These are phyloP conservation scores for Amphibalanus amphitrite DNA, from an alignment of 1,140 invertebrate genomes.

Conservation along the genomic window DNA sequence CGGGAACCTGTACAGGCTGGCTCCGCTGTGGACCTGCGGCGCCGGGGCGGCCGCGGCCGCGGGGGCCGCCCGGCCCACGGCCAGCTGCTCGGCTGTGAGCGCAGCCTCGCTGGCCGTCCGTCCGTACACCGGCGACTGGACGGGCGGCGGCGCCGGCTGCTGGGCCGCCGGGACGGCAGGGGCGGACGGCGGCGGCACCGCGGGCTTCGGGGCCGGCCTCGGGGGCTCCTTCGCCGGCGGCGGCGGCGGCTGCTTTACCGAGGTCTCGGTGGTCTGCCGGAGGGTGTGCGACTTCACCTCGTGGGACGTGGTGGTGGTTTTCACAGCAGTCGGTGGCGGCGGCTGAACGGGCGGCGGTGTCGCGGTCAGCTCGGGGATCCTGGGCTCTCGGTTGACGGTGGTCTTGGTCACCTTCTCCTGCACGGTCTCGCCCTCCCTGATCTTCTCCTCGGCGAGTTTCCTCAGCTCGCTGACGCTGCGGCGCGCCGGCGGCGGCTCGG, in stretches of 20 bases:
- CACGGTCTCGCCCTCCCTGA: neutral
- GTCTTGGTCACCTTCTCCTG: neutral
- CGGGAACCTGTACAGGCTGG: neutral
- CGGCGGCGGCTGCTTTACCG: neutral
- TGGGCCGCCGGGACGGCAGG: neutral
- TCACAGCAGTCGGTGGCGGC: neutral
- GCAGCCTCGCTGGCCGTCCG: neutral
- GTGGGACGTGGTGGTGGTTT: neutral
- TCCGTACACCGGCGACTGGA: neutral
- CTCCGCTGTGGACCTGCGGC: neutral
- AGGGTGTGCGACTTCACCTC: neutral
- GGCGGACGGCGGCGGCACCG: no score
- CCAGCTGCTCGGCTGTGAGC: slow-evolving; percentile 4
- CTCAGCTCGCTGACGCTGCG: no score
- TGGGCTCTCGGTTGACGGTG: neutral
- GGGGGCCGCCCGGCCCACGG: slow-evolving; percentile 11
- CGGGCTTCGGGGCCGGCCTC: neutral
- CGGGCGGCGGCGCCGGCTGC: neutral
- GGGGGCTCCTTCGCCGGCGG: neutral
- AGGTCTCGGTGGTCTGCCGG: neutral
- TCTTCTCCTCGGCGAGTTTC: no score
- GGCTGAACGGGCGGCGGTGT: neutral
- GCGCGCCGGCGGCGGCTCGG: neutral
- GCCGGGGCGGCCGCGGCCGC: no score
- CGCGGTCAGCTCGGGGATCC: neutral